Percentiles rank a stretch among this genome's conserved stretches.
phyloP scores from a whole-genome alignment of 2,797 vertebrate species.

The Astyanax mexicanus region DNA sequence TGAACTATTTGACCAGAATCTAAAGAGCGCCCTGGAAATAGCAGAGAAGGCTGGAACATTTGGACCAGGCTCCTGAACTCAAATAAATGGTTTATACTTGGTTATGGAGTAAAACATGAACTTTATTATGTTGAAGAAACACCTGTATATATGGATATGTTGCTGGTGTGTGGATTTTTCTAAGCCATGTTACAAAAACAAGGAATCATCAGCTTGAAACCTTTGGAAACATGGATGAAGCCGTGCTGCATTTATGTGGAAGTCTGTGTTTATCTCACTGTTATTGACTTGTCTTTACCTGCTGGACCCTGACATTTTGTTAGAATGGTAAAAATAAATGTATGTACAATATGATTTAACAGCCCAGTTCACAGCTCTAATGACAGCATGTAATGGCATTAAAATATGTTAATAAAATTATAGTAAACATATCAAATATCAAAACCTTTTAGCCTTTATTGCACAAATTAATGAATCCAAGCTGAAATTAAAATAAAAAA shows the following conservation, averaged over 20 bases:
- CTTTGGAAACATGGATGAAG: neutral
- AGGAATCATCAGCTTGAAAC: neutral
- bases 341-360: neutral
- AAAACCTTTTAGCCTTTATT: too few relatives aligned
- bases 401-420: neutral
- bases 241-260: too few relatives aligned
- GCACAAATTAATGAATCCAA: too few relatives aligned
- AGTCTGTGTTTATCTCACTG: too few relatives aligned
- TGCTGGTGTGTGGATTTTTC: conserved; percentile 4
- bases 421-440: too few relatives aligned
- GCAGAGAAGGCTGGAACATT: conserved; percentile 96
- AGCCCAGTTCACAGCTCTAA: too few relatives aligned
- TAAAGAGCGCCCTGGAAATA: conserved; percentile 91
- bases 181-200: neutral
- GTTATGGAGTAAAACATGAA: neutral
- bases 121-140: conserved; percentile 8
- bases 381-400: neutral
- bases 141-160: conserved; percentile 23
- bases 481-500: too few relatives aligned
- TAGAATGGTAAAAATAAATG: neutral
- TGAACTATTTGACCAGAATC: conserved; percentile 97
- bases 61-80: conserved; percentile 86
- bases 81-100: neutral
- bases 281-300: neutral
- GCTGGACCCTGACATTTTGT: neutral